Conservation (phyloP, 2,888 invertebrate genomes). For the Spodoptera exigua region DNA sequence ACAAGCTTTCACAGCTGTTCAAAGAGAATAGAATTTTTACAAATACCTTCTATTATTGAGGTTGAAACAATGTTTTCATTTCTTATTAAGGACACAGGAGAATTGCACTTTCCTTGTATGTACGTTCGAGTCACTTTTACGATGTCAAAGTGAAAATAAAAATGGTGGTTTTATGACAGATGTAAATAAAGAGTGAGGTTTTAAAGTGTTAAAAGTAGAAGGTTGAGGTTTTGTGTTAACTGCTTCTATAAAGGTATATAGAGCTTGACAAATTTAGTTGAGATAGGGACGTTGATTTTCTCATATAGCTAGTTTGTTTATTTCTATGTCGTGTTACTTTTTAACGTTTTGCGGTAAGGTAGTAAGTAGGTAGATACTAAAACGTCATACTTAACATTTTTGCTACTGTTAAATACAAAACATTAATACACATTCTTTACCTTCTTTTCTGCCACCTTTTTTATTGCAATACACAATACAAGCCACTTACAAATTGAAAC, state of each 20-base stretch:
- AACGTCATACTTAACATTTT: no score
- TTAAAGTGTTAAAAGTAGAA: conserved; percentile 19
- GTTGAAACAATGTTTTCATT: conserved; percentile 51
- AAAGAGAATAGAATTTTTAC: conserved; percentile 33
- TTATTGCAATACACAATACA: no score
- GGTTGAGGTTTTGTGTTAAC: conserved; percentile 25
- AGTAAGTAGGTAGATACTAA: no score
- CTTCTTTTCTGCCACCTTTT: no score
- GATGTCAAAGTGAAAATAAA: conserved; percentile 51
- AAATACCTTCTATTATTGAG: conserved; percentile 38
- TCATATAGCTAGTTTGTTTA: no score
- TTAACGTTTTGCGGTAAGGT: no score
- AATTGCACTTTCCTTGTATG: conserved; percentile 51
- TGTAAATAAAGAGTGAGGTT: conserved; percentile 36
- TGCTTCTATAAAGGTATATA: conserved; percentile 24
- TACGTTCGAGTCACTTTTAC: conserved; percentile 56
- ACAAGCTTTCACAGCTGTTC: conserved; percentile 23
- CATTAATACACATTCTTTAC: no score
- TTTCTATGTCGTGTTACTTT: no score
- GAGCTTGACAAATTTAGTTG: conserved; percentile 16
- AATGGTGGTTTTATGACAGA: conserved; percentile 49
- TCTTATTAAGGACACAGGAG: conserved; percentile 29
- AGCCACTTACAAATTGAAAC: conserved; percentile 2
- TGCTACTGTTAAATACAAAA: no score
- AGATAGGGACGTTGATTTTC: neutral